Evolutionary conservation across 2,113 vertebrate genomes (phyloP).

Genomic region (Sitta europaea): DNA sequence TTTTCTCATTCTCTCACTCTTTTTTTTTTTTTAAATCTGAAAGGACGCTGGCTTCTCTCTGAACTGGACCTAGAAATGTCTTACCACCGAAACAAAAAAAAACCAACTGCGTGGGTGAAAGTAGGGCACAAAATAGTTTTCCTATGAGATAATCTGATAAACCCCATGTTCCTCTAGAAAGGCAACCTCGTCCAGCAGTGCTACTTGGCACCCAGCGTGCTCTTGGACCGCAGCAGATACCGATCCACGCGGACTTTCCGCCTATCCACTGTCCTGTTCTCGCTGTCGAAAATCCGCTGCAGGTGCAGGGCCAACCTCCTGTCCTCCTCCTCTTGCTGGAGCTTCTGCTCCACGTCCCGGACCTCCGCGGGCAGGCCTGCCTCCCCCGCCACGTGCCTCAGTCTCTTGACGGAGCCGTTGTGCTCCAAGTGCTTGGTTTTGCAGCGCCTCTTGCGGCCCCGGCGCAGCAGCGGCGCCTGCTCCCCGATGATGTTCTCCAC

Average conservation of each 20-base stretch:
- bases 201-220: constrained; percentile 75
- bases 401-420: constrained; percentile 73
- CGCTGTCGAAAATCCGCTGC: constrained; percentile 84
- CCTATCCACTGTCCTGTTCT: constrained; percentile 73
- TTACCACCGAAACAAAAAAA: constrained; percentile 6
- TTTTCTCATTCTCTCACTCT: not conserved
- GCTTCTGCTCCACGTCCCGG: constrained; percentile 63
- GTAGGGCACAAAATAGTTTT: constrained; percentile 29
- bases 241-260: constrained; percentile 74
- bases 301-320: constrained; percentile 82
- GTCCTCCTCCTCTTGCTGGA: constrained; percentile 83
- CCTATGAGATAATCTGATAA: constrained; percentile 7
- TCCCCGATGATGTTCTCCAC: constrained; percentile 35
- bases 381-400: constrained; percentile 51
- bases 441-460: constrained; percentile 84
- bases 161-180: constrained; percentile 13
- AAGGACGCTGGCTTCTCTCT: constrained; percentile 40
- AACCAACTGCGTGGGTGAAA: not conserved
- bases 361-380: not conserved
- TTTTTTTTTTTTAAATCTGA: not conserved
- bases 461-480: constrained; percentile 67
- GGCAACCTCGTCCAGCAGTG: not conserved
- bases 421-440: constrained; percentile 91
- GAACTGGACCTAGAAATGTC: constrained; percentile 28
- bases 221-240: constrained; percentile 89